Conservation (phyloP, 2,888 invertebrate genomes). For the Peribatodes rhomboidaria region DNA sequence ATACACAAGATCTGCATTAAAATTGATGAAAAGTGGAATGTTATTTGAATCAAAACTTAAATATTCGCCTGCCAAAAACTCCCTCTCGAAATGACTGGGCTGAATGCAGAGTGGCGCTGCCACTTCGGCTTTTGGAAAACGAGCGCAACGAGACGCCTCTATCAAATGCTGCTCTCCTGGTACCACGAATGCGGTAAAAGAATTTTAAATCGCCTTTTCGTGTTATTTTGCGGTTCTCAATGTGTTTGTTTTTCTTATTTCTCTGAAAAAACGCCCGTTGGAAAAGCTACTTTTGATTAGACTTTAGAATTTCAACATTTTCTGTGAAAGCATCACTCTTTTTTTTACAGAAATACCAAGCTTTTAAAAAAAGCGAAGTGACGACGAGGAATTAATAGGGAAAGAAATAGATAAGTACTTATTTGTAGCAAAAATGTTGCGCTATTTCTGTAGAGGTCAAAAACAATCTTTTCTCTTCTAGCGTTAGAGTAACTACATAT, state of each 20-base stretch:
- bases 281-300: constrained; percentile 23
- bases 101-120: constrained; percentile 31
- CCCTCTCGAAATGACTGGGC: constrained; percentile 19
- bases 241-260: constrained; percentile 36
- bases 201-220: constrained; percentile 39
- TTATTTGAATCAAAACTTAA: neutral
- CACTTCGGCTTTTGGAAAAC: constrained; percentile 44
- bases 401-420: no score
- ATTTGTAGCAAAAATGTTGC: no score
- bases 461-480: no score
- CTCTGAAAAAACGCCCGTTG: constrained; percentile 19
- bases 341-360: no score
- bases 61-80: constrained; percentile 1
- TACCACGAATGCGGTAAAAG: constrained; percentile 41
- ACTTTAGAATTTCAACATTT: neutral
- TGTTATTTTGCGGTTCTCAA: constrained; percentile 40
- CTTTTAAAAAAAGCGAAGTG: no score
- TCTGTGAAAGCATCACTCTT: neutral
- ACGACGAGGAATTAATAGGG: no score
- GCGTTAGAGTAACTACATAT: no score
- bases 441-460: no score
- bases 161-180: constrained; percentile 45
- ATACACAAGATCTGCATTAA: neutral
- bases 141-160: constrained; percentile 46
- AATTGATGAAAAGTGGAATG: constrained; percentile 1